These are phyloP conservation scores for Cybosia mesomella DNA, from an alignment of 2,888 invertebrate genomes.

Conservation along the genomic window DNA sequence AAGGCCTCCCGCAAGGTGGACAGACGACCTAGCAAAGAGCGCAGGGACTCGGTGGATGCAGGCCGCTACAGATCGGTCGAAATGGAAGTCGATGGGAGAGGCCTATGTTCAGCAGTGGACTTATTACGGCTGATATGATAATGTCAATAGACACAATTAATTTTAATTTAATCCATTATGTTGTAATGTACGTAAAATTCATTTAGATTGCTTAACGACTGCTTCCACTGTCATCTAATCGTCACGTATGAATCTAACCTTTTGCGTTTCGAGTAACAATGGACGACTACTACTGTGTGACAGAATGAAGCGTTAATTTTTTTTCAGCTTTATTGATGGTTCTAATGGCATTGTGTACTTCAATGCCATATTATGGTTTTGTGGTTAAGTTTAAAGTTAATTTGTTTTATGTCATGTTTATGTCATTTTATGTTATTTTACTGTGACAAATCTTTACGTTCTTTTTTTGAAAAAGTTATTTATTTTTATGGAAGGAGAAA, in stretches of 20 bases:
- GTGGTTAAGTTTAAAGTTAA: constrained; percentile 13
- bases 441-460: neutral
- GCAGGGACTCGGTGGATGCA: no score
- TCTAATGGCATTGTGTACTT: constrained; percentile 32
- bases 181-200: neutral
- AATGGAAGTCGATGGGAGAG: no score
- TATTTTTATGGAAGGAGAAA: no score
- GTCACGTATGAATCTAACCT: constrained; percentile 35
- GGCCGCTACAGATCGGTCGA: no score
- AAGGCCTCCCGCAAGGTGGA: no score
- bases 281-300: constrained; percentile 34
- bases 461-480: neutral
- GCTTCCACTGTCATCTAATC: constrained; percentile 15
- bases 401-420: constrained; percentile 27
- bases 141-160: neutral
- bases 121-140: no score
- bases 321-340: constrained; percentile 32
- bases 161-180: neutral
- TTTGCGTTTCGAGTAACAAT: constrained; percentile 42
- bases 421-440: neutral
- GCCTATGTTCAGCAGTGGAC: no score
- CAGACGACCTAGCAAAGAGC: no score
- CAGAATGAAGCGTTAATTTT: constrained; percentile 37
- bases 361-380: constrained; percentile 23
- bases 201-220: neutral